Percentiles rank a stretch among this genome's conserved stretches.
phyloP scores from a whole-genome alignment of 2,113 vertebrate genomes.

The Peromyscus polionotus region DNA sequence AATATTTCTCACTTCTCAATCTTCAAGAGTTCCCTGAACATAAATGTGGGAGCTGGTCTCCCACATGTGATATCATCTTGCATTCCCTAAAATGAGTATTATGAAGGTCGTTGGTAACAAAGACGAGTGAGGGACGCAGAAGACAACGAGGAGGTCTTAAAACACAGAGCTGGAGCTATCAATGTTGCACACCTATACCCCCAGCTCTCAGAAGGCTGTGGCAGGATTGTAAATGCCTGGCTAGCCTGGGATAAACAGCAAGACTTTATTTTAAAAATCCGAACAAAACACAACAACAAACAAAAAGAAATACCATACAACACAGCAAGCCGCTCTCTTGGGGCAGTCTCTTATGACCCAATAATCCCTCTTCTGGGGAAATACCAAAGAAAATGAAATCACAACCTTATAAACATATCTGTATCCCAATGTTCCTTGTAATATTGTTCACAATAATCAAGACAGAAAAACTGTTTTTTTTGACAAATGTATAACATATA shows the following conservation, averaged over 20 bases:
- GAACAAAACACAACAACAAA: background rate
- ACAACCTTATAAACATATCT: background rate
- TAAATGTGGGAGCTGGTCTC: too few relatives aligned
- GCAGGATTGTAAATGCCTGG: background rate
- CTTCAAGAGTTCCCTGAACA: too few relatives aligned
- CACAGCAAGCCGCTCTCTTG: background rate
- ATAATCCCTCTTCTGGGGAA: background rate
- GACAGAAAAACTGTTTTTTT: background rate
- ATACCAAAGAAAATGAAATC: background rate
- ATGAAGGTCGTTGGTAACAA: background rate
- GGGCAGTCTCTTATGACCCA: background rate
- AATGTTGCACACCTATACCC: background rate
- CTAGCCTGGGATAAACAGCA: background rate
- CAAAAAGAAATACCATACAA: background rate
- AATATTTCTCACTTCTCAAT: too few relatives aligned
- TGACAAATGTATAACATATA: background rate
- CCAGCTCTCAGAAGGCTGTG: background rate
- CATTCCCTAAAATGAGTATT: background rate
- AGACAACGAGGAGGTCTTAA: background rate
- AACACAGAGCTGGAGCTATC: background rate
- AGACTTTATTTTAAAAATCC: background rate
- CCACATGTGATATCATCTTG: too few relatives aligned
- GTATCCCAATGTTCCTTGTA: background rate
- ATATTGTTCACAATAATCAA: background rate
- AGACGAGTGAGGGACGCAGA: background rate